A percentile compares a stretch with the other conserved stretches of the same genome.
Conservation (phyloP, 2,113 vertebrate genomes). For the Hippopotamus amphibius region DNA sequence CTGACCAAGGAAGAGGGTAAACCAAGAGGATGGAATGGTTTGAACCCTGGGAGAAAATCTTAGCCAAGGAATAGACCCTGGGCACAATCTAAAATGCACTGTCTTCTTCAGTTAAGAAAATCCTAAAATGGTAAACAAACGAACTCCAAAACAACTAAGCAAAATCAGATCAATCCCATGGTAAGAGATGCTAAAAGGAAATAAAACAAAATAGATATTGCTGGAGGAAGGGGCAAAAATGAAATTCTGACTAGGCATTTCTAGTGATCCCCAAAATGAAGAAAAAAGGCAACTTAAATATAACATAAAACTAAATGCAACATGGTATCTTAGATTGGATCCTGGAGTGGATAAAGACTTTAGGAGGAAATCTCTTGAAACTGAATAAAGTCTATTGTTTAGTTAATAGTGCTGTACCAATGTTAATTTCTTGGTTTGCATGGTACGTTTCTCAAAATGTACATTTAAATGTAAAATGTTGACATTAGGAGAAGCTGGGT, state of each 20-base stretch:
- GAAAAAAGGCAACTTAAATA: neutral
- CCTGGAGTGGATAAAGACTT: neutral
- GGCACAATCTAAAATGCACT: neutral
- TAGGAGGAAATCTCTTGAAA: neutral
- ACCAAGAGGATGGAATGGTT: neutral
- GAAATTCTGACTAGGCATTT: neutral
- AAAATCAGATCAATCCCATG: neutral
- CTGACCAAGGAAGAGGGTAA: neutral
- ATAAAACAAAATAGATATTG: neutral
- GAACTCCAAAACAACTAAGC: neutral
- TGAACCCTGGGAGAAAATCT: neutral
- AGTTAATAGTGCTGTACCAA: fast-evolving
- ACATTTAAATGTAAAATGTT: neutral
- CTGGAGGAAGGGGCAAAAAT: neutral
- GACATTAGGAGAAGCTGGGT: neutral
- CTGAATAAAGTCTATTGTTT: neutral
- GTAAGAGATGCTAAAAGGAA: neutral
- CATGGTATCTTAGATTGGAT: neutral
- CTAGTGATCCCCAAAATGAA: neutral
- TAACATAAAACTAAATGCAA: neutral
- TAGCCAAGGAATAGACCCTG: neutral
- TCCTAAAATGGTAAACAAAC: neutral
- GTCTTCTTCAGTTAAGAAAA: neutral
- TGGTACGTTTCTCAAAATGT: neutral
- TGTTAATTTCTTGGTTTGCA: neutral